Evolutionary conservation across 2,888 invertebrate species (phyloP), one percentile per base, ranked within the genome.

Genomic region (Agapetus fuscipes): DNA sequence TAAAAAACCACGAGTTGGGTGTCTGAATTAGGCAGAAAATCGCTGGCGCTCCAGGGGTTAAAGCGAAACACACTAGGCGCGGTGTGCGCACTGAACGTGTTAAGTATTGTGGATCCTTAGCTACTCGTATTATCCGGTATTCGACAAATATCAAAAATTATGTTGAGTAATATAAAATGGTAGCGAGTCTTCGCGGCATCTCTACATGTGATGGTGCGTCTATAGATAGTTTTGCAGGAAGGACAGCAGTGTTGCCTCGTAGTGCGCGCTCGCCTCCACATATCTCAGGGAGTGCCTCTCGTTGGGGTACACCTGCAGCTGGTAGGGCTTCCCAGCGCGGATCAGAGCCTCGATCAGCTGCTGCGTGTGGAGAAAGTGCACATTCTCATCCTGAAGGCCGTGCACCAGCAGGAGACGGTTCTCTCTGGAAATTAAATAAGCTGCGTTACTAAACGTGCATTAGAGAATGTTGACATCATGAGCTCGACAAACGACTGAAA

Each of bases 301-400:
- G 48, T 87, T 87, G 0, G 98, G 97, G 60, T 96, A 98, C 13
- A 98, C 78, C 78, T 96, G 86, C 45, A 93, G 64, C 52, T 91
- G 80, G 59, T 97, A 95, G 1, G 97, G 97, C 63, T 98, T 98
- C 46, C 95, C 94, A n/a, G 85, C 83, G 51, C 86, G 80, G 39
- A 96, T 82, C 45, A 98, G 74, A 40, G 86, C 84, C 48, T 88
- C 85, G 15, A 98, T 82, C 44, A 99, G 69, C 50, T 87, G 83
- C 53, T 88, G 89, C 10, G 95, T 94, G 64, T 98, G 98, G 51
- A 84, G 83, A 63, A 98, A 97, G 62, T 99, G 98, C 1, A 98
- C 98, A 60, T 98, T 99, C 64, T 98, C 98, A 60, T 98, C 98
- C 39, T 94, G 93, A 46, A 97, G 67, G 2, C 98, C 98, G 61